phyloP scores from a whole-genome alignment of 2,888 invertebrate genomes.

The Anagyrus pseudococci region DNA sequence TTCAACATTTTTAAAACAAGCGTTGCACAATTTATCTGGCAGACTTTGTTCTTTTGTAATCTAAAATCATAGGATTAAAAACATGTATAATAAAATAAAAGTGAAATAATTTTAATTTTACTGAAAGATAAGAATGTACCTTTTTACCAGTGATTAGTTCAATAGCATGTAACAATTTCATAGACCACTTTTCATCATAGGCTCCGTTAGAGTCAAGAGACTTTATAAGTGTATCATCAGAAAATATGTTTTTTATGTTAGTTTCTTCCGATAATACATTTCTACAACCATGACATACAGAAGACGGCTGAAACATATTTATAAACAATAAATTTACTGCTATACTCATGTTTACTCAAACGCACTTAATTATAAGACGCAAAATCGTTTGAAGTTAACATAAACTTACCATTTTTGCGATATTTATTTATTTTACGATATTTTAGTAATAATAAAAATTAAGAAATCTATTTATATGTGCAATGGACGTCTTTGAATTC shows the following conservation, averaged over 20 bases:
- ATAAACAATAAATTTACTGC: too few relatives aligned
- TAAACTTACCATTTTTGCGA: neutral
- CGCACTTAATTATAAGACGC: neutral
- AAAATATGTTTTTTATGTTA: conserved; percentile 36
- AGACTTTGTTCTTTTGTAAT: conserved; percentile 53
- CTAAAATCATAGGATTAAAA: conserved; percentile 48
- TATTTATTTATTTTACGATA: neutral
- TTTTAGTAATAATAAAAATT: too few relatives aligned
- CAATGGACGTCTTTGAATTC: too few relatives aligned
- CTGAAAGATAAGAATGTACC: conserved; percentile 28
- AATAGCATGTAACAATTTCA: conserved; percentile 36
- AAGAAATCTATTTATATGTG: too few relatives aligned
- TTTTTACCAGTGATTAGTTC: conserved; percentile 40
- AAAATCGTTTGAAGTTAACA: neutral
- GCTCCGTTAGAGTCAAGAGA: conserved; percentile 16
- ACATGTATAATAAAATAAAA: conserved; percentile 3
- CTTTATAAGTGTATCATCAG: conserved; percentile 26
- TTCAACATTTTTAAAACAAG: conserved; percentile 53
- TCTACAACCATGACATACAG: conserved; percentile 38
- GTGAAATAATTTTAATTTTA: neutral
- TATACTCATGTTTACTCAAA: neutral
- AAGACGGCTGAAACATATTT: conserved; percentile 31
- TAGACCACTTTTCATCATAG: conserved; percentile 26
- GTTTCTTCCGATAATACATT: conserved; percentile 27
- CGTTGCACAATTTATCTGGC: conserved; percentile 61